Base-by-base conservation (phyloP, 2,113 vertebrate species). In the Cygnus atratus region DNA sequence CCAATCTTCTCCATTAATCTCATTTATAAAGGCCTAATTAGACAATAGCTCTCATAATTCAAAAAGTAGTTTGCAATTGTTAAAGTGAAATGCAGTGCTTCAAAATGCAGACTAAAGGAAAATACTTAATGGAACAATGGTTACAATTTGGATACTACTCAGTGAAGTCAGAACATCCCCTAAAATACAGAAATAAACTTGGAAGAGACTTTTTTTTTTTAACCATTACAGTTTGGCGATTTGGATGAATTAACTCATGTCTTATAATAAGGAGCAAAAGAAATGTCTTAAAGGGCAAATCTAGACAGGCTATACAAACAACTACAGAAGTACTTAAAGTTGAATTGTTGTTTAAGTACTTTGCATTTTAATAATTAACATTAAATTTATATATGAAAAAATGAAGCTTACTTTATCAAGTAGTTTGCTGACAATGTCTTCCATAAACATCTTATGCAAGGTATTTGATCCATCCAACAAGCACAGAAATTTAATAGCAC, bases 401-500 rank as follows among this genome's bases (percentile, higher is more conserved):
- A 93, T 31, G 4, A 81, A 41, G 65, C 71, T 97, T 96, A 99
- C 99, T 98, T 98, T 99, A 91, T 98, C 98, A 41, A 99, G 95
- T 31, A 99, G 96, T 83, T 97, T 98, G 94, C 97, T 74, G 44
- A 98, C 98, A 50, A 99, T 92, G 54, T 98, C 98, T 97, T 99
- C 98, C 90, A 99, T 97, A 80, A 99, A 98, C 0, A 37, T 92
- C 93, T 98, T 97, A 74, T 99, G 99, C 71, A 97, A 96, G 15
- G 10, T 52, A 92, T 98, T 93, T 11, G 98, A 98, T 77, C 95
- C 92, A 87, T 99, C 98, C 87, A 99, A 96, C 67, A 94, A 97
- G 95, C 98, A 98, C 52, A 99, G 97, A 89, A 99, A 99, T 74
- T 98, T 98, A 93, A 99, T 29, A 15, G 97, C 98, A 96, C 98